Base-by-base conservation (phyloP, 2,888 invertebrate genomes). In the Ichneumoninae sp. region DNA sequence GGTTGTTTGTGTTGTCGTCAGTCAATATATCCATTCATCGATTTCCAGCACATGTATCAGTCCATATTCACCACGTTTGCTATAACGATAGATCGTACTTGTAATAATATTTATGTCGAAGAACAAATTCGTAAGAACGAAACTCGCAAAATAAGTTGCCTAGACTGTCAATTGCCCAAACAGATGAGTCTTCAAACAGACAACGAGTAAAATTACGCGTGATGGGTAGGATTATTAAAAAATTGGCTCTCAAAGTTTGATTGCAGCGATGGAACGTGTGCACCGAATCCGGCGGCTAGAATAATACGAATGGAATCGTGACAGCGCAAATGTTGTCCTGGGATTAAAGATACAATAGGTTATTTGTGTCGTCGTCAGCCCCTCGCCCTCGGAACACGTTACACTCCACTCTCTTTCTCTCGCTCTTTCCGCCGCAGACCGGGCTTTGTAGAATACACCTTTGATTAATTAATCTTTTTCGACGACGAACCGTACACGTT, bases 381-480 rank as follows among this genome's bases (percentile, higher is more conserved):
- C 68, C 65, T 76, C 76, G 76, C 76, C 85, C 50, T 47, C 79
- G 75, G 60, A 62, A 74, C 74, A 75, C 79, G 82, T 83, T 79
- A 76, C 78, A 80, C 80, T 82, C 54, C 78, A 80, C 80, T 82
- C 54, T 77, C 69, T 54, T 60, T 84, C 84, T 66, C 30, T 66
- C 40, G 36, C 8, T 40, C 40, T 40, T 40, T 40, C 44, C 68
- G 33, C 72, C 44, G 26, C 60, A 69, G 44, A 72, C 70, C 68
- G 75, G 72, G 70, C 80, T 71, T 76, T 68, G 72, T 71, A 65
- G 71, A 74, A 70, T 81, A 82, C 82, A 82, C 82, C 77, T 69
- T 75, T 85, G 87, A 86, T 87, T 87, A 87, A 87, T 87, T 87
- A 86, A 68, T 87, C 44, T 86, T 86, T 87, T 86, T 85, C 79